phyloP scores from a whole-genome alignment of 2,797 vertebrate genomes.

The Serranus cabrilla region DNA sequence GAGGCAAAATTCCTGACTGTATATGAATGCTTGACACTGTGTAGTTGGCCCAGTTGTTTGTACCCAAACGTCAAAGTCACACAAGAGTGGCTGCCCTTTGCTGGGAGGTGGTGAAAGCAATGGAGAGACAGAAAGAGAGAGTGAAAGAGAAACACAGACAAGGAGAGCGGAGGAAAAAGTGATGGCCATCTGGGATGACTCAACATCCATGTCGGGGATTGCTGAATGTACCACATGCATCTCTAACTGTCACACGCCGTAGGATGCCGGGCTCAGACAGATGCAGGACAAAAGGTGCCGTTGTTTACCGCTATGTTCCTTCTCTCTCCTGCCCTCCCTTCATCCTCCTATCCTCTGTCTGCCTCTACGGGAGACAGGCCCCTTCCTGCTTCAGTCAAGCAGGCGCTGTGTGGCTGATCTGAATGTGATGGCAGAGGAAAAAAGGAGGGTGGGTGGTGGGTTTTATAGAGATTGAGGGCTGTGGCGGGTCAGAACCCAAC shows the following conservation, averaged over 20 bases:
- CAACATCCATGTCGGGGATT: conserved; percentile 65
- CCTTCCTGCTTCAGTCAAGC: conserved; percentile 64
- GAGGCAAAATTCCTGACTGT: not conserved
- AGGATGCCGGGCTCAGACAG: conserved; percentile 78
- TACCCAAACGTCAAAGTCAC: conserved; percentile 52
- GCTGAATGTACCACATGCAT: conserved; percentile 68
- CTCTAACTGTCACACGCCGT: conserved; percentile 75
- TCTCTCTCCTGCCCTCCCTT: conserved; percentile 62
- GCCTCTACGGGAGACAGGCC: conserved; percentile 60
- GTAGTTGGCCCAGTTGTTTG: conserved; percentile 8
- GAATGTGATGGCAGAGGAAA: conserved; percentile 55
- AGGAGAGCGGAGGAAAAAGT: conserved; percentile 34
- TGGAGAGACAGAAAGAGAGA: not conserved
- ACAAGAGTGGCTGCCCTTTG: conserved; percentile 28
- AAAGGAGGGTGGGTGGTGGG: conserved; percentile 32
- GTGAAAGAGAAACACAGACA: conserved; percentile 36
- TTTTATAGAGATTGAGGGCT: conserved; percentile 56
- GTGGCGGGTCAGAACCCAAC: conserved; percentile 84
- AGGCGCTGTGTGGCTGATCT: conserved; percentile 56
- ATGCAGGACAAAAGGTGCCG: conserved; percentile 82
- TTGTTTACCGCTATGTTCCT: conserved; percentile 79
- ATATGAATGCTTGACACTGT: not conserved
- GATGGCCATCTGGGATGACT: conserved; percentile 74
- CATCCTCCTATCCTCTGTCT: conserved; percentile 62
- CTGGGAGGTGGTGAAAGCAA: conserved; percentile 18